Evolutionary conservation across 2,113 vertebrate genomes (phyloP).

Genomic region (Aphyosemion australe): DNA sequence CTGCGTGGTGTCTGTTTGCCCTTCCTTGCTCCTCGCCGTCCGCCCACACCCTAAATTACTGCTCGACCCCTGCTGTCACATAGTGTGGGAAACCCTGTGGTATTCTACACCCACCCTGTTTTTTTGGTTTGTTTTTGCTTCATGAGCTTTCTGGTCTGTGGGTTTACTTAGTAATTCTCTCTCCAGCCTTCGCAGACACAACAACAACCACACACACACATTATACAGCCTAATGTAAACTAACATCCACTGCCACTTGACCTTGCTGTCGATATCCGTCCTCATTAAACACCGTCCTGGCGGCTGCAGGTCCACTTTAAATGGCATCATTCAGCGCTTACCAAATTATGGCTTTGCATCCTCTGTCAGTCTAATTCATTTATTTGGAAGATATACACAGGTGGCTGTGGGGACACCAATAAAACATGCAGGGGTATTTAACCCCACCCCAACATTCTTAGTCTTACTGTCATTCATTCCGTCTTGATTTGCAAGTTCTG

Average conservation of each 20-base stretch:
- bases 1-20: conserved; percentile 45
- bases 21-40: conserved; percentile 43
- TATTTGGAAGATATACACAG: conserved; percentile 69
- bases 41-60: conserved; percentile 60
- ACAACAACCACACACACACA: conserved; percentile 4
- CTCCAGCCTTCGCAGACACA: conserved; percentile 12
- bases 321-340: conserved; percentile 69
- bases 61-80: conserved; percentile 47
- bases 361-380: conserved; percentile 53
- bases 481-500: conserved; percentile 60
- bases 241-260: conserved; percentile 69
- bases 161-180: conserved; percentile 36
- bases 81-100: conserved; percentile 43
- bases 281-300: conserved; percentile 75
- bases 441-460: conserved; percentile 60
- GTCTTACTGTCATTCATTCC: conserved; percentile 73
- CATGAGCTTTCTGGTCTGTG: conserved; percentile 5
- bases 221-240: conserved; percentile 71
- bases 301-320: conserved; percentile 65
- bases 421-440: conserved; percentile 68
- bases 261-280: conserved; percentile 74
- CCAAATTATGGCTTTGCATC: conserved; percentile 57
- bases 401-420: conserved; percentile 59
- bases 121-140: background rate
- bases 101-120: conserved; percentile 45